A percentile compares a stretch with the other conserved stretches of the same genome.
Conservation (phyloP, 2,113 vertebrate species). For the Sus scrofa region T2T-Sscrofa CM000827.6:94631501-94632000, state of each 20-base stretch:
- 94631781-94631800: background rate
- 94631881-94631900: background rate
- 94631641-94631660: background rate
- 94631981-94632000: background rate
- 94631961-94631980: background rate
- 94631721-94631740: background rate
- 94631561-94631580: background rate
- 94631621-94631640: background rate
- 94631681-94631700: conserved; percentile 44
- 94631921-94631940: background rate
- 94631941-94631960: background rate
- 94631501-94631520: conserved; percentile 20
- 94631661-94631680: background rate
- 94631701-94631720: background rate
- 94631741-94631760: background rate
- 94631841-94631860: background rate
- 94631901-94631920: background rate
- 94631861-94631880: background rate
- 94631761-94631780: background rate
- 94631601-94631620: background rate
- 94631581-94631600: background rate
- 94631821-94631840: background rate
- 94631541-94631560: background rate
- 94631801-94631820: background rate
- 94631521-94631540: conserved; percentile 44